phyloP scores from a whole-genome alignment of 64 coral and sea anemone genomes.

The Pachyseris speciosa region DNA sequence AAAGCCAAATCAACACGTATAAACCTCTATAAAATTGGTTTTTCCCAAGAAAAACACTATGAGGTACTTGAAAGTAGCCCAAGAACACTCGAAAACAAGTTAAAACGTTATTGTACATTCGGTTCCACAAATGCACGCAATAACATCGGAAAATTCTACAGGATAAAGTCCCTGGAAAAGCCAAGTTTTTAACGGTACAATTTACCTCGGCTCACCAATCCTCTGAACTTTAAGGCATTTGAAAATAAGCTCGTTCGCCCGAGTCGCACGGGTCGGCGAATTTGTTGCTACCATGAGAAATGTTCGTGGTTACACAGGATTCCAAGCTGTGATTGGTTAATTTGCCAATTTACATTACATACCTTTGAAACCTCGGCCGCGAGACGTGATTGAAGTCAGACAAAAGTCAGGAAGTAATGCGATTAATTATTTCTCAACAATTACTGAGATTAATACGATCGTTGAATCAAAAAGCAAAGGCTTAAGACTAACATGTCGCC shows the following conservation, averaged over 20 bases:
- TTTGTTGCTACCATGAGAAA: background rate
- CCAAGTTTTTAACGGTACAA: background rate
- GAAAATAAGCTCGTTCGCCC: background rate
- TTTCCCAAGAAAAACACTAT: no score
- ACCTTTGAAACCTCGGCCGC: background rate
- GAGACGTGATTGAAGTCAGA: constrained; percentile 35
- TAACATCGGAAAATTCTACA: background rate
- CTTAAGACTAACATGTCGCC: no score
- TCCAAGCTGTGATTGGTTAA: constrained; percentile 28
- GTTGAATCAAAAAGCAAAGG: no score
- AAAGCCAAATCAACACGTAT: background rate
- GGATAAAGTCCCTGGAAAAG: background rate
- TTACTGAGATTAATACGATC: background rate
- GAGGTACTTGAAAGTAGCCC: background rate
- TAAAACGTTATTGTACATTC: background rate
- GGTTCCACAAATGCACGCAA: background rate
- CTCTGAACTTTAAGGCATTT: background rate
- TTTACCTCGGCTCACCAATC: background rate
- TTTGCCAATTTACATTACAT: constrained; percentile 7
- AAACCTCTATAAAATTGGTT: background rate
- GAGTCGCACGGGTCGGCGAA: background rate
- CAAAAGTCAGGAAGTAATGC: background rate
- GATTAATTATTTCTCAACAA: background rate
- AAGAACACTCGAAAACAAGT: background rate
- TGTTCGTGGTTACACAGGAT: constrained; percentile 33